Conservation (phyloP, 1,140 invertebrate genomes). For the Drosophila ananassae region DNA sequence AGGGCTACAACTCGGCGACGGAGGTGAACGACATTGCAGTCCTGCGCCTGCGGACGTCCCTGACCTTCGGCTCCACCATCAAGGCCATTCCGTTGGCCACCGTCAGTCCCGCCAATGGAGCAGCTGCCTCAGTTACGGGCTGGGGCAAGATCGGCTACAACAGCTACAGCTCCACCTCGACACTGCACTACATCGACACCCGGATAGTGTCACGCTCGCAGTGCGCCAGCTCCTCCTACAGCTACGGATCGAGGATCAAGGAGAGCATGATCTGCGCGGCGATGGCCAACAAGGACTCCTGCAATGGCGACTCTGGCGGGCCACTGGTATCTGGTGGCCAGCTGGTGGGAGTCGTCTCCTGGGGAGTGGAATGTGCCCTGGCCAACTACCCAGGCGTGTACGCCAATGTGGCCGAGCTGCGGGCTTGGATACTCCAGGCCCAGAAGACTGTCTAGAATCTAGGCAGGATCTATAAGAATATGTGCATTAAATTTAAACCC, state of each 20-base stretch:
- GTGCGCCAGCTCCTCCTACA: constrained; percentile 54
- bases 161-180: constrained; percentile 13
- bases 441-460: constrained; percentile 43
- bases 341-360: constrained; percentile 66
- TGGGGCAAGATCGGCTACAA: constrained; percentile 78
- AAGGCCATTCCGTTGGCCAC: constrained; percentile 74
- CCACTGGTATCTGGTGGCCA: constrained; percentile 62
- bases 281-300: constrained; percentile 60
- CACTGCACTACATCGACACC: constrained; percentile 57
- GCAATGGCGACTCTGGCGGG: constrained; percentile 75
- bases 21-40: constrained; percentile 85
- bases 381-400: constrained; percentile 50
- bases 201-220: constrained; percentile 47
- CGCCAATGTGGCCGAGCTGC: constrained; percentile 47
- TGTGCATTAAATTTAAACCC: constrained; percentile 28
- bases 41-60: constrained; percentile 73
- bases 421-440: constrained; percentile 39
- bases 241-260: constrained; percentile 52
- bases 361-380: constrained; percentile 58
- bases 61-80: constrained; percentile 76
- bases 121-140: constrained; percentile 78
- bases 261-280: constrained; percentile 69
- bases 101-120: constrained; percentile 45
- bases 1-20: constrained; percentile 28
- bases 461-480: constrained; percentile 21